Base-by-base conservation (phyloP, 2,113 vertebrate genomes). In the Notiomystis cincta region DNA sequence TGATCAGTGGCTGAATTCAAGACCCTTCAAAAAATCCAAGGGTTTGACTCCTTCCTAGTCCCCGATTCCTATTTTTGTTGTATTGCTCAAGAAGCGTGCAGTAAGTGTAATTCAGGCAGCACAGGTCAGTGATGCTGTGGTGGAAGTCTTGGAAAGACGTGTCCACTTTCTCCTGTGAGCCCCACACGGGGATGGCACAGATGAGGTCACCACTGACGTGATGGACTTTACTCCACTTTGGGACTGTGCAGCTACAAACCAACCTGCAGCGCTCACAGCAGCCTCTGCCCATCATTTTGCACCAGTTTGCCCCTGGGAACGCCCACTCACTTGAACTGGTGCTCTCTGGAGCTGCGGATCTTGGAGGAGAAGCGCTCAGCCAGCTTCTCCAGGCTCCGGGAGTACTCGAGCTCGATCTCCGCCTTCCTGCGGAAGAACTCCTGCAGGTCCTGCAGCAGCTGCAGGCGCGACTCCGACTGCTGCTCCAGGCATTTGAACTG, bases 401-500 rank as follows among this genome's bases (percentile, higher is more conserved):
- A 99, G 61, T 99, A 99, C 95, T 99, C 99, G 53, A 99, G 98
- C 94, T 99, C 99, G 4, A 99, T 99, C 98, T 99, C 99, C 0
- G 99, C 99, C 97, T 99, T 99, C 94, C 99, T 98, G 67, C 99
- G 99, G 96, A 99, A 99, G 97, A 99, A 99, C 94, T 99, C 99
- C 98, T 99, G 99, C 95, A 99, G 98, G 97, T 99, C 99, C 97
- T 99, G 99, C 78, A 99, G 98, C 97, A 99, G 98, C 96, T 99
- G 99, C 97, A 99, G 98, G 12, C 99, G 98, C 2, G 99, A 99
- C 96, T 99, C 99, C 0, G 99, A 99, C 95, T 99, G 99, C 96
- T 99, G 99, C 97, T 99, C 99, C 98, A 99, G 96, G 89, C 99
- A 99, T 98, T 99, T 99, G 97, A 99, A 99, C 98, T 99, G 99